Conservation (phyloP, 2,888 invertebrate species). For the Eledone cirrhosa region DNA sequence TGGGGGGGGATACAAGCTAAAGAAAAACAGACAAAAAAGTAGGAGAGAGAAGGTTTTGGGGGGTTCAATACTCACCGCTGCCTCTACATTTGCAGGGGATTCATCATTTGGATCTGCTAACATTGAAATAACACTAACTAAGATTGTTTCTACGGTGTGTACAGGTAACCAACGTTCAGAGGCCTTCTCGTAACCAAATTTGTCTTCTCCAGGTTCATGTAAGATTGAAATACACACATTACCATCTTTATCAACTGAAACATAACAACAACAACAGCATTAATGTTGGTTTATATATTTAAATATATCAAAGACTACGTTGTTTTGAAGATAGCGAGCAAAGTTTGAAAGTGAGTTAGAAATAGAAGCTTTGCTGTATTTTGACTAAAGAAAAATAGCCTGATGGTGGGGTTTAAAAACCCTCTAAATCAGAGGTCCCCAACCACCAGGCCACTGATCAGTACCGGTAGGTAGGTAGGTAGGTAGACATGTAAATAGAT, state of each 20-base stretch:
- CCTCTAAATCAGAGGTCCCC: not conserved
- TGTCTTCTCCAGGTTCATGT: slow-evolving; percentile 98
- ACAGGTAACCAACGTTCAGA: slow-evolving; percentile 98
- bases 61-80: slow-evolving; percentile 79
- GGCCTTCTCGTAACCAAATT: slow-evolving; percentile 97
- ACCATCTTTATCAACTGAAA: slow-evolving; percentile 91
- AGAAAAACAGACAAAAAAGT: too few species aligned
- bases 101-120: slow-evolving; percentile 99
- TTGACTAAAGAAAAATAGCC: too few species aligned
- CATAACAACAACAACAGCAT: slow-evolving; percentile 31
- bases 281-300: not conserved
- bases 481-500: too few species aligned
- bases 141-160: slow-evolving; percentile 97
- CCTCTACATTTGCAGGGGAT: slow-evolving; percentile 99
- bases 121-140: slow-evolving; percentile 99
- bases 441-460: too few species aligned
- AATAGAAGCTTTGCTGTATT: too few species aligned
- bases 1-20: too few species aligned
- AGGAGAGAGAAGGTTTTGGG: too few species aligned
- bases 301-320: slow-evolving; percentile 13
- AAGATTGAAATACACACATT: slow-evolving; percentile 99
- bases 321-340: not conserved
- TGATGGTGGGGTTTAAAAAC: too few species aligned
- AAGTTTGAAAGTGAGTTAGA: not conserved
- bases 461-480: too few species aligned